These are phyloP conservation scores for Platycheirus rosarum DNA, from an alignment of 2,888 invertebrate genomes.

Conservation along the genomic window DNA sequence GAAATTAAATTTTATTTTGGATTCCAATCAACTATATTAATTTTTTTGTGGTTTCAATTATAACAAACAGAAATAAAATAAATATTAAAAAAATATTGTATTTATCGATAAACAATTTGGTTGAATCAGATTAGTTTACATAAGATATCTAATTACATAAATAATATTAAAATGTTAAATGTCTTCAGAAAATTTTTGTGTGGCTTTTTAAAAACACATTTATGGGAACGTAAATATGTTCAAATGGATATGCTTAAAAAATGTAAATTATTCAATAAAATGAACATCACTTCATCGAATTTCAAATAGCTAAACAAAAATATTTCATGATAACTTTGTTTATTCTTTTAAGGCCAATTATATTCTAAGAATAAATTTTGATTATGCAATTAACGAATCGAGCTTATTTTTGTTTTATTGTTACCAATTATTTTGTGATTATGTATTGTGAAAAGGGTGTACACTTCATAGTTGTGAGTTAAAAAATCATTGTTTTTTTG, in stretches of 20 bases:
- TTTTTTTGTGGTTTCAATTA: constrained; percentile 72
- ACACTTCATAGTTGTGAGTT: constrained; percentile 53
- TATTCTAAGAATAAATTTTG: constrained; percentile 50
- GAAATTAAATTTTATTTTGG: constrained; percentile 10
- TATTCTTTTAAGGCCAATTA: constrained; percentile 60
- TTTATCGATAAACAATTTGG: constrained; percentile 47
- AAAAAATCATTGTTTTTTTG: constrained; percentile 69
- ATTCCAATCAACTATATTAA: constrained; percentile 43
- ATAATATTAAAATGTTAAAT: constrained; percentile 9
- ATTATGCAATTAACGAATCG: constrained; percentile 58
- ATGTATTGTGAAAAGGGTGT: constrained; percentile 49
- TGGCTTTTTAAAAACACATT: constrained; percentile 15
- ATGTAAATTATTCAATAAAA: constrained; percentile 13
- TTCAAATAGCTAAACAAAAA: constrained; percentile 79
- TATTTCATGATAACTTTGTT: too few relatives aligned
- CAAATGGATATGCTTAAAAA: constrained; percentile 15
- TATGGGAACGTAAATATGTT: constrained; percentile 18
- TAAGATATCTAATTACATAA: constrained; percentile 49
- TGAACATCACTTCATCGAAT: constrained; percentile 3
- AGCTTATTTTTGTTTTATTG: constrained; percentile 17
- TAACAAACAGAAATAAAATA: constrained; percentile 38
- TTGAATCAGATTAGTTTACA: constrained; percentile 51
- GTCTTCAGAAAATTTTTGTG: constrained; percentile 36
- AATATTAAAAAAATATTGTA: constrained; percentile 32
- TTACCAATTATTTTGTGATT: constrained; percentile 50